Evolutionary conservation across 2,113 vertebrate species (phyloP), one percentile per base, ranked within the genome.

Genomic region (Pseudonaja textilis): DNA sequence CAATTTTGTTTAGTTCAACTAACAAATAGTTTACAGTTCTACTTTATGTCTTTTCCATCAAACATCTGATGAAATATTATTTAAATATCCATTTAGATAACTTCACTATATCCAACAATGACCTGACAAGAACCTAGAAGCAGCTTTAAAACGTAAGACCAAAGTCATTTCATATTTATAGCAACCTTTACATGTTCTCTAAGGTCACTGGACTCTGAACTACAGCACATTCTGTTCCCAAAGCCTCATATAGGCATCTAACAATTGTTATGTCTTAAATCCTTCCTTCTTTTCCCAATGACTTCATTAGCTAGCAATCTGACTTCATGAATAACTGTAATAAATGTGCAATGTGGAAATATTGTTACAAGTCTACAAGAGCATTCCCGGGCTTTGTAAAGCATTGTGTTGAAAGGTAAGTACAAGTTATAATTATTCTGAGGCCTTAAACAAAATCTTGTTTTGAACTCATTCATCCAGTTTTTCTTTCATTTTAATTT

Each of bases 271-370:
- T 94, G 94, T 96, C 95, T 96, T 93, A 93, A 94, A 95, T 85
- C 47, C 25, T 54, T 8, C 61, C 26, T 10, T 2, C 85, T 25
- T 86, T 94, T 96, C 95, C 94, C 92, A 52, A 90, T 89, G 94
- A 96, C 94, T 96, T 97, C 95, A 95, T 94, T 61, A 93, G 89
- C 92, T 94, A 96, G 94, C 90, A 93, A 97, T 97, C 95, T 92
- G 61, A 93, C 93, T 96, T 97, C 96, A 96, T 93, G 94, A 96
- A 93, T 94, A 96, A 85, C 95, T 94, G 91, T 87, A 96, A 94
- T 93, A 95, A 96, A 96, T 85, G 92, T 91, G 94, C 89, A 93
- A 91, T 89, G 92, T 93, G 93, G 95, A 96, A 97, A 96, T 96
- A 95, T 95, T 96, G 91, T 92, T 96, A 16, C 87, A 95, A 96